Base-by-base conservation (phyloP, 2,888 invertebrate species). In the Unio delphinus region DNA sequence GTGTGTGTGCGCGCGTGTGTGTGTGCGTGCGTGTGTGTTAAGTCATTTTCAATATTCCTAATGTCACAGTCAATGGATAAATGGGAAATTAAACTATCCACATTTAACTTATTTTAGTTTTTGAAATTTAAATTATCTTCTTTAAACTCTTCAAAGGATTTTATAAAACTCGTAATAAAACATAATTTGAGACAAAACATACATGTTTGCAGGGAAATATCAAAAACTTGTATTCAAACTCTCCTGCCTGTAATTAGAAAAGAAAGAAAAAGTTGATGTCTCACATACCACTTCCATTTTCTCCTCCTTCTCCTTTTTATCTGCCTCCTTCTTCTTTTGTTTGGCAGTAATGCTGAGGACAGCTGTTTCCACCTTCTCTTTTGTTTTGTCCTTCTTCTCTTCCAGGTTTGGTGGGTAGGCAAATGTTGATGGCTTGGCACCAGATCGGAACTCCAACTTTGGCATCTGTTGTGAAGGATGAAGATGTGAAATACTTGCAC, bases 361-460 rank as follows among this genome's bases (percentile, higher is more conserved):
- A 1, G 99, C 99, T 7, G 99, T 99, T 72, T 98, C 97, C 4
- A 99, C 98, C 87, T 99, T 96, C 90, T 99, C 99, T 56, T 96
- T 94, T 89, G 97, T 97, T 88, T 98, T 98, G 58, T 98, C 96
- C 91, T 99, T 99, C 92, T 99, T 99, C 90, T 99, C 98, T 91
- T 99, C 99, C 69, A 99, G 91, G 0, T 98, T 94, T 15, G 99
- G 96, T 0, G 99, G 98, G 88, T 99, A 99, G 0, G 98, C 99
- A 89, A 96, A 99, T 30, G 95, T 92, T 2, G 97, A 97, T 8
- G 99, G 98, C 86, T 96, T 95, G 0, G 98, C 96, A 87, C 95
- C 95, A 0, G 98, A 99, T 85, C 94, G 94, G 70, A 96, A 93
- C 82, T 98, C 96, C 87, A 99, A 91, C 89, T 96, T 96, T 0